Evolutionary conservation across 2,797 vertebrate genomes (phyloP).

Genomic region (Xiphophorus birchmanni): DNA sequence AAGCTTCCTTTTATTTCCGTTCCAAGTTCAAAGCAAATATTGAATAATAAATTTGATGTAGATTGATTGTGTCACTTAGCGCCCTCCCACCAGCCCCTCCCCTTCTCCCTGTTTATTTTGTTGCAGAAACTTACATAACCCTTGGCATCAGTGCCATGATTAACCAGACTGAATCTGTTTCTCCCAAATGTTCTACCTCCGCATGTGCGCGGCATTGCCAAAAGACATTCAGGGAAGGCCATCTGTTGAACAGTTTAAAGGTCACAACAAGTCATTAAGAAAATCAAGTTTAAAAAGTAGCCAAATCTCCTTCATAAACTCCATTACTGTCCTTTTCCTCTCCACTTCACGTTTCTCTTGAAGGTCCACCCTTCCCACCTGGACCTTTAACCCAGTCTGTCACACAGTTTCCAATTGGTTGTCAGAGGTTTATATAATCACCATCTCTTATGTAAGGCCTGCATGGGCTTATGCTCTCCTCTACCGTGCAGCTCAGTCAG

Average conservation of each 20-base stretch:
- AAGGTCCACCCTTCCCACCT: conserved; percentile 45
- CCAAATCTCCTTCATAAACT: conserved; percentile 23
- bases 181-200: conserved; percentile 16
- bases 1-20: neutral
- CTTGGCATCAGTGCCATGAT: conserved; percentile 45
- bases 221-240: neutral
- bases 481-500: conserved; percentile 38
- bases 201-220: conserved; percentile 28
- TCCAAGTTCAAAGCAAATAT: neutral
- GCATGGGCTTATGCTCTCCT: conserved; percentile 61
- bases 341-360: neutral
- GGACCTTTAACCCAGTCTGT: conserved; percentile 49
- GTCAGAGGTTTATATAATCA: conserved; percentile 70
- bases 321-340: neutral
- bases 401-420: conserved; percentile 61
- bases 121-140: conserved; percentile 55
- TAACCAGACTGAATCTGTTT: conserved; percentile 38
- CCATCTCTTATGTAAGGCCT: conserved; percentile 71
- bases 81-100: neutral
- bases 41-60: neutral
- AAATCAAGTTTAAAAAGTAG: conserved; percentile 4
- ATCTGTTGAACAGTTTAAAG: conserved; percentile 1
- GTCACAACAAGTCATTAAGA: conserved; percentile 21
- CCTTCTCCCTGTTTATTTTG: conserved; percentile 11
- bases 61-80: neutral